Conservation (phyloP, 2,113 vertebrate species). For the Mesitornis unicolor region DNA sequence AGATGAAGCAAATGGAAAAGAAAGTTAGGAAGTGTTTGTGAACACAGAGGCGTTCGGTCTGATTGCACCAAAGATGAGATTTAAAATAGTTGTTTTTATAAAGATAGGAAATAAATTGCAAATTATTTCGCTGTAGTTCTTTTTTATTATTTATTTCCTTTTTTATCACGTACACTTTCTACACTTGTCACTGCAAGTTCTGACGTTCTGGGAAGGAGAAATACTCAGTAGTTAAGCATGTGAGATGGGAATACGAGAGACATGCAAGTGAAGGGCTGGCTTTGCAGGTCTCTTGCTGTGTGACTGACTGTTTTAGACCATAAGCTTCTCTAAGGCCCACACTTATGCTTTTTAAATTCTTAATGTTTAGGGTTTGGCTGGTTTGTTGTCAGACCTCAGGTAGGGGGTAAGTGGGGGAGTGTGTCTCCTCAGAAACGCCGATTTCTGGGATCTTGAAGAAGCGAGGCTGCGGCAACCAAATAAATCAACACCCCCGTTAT, state of each 20-base stretch:
- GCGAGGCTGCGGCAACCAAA: not conserved
- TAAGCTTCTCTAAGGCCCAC: not conserved
- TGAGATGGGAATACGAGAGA: not conserved
- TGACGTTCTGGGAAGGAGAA: too few species aligned
- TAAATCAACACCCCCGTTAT: rapidly evolving
- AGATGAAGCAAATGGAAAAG: not conserved
- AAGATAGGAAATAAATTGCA: not conserved
- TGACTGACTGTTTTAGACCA: rapidly evolving
- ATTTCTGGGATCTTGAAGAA: not conserved
- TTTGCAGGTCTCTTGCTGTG: rapidly evolving
- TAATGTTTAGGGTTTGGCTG: not conserved
- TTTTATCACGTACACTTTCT: not conserved
- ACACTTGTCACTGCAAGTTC: rapidly evolving
- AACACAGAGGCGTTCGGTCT: not conserved
- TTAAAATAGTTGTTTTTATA: not conserved
- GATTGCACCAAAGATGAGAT: not conserved
- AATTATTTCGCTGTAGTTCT: not conserved
- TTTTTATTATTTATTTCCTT: not conserved
- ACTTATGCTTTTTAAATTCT: not conserved
- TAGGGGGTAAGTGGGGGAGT: rapidly evolving
- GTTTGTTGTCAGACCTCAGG: not conserved
- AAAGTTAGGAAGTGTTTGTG: not conserved
- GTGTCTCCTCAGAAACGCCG: not conserved
- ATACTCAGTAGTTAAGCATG: rapidly evolving
- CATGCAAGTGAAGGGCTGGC: rapidly evolving